A percentile compares a stretch with the other conserved stretches of the same genome.
These are phyloP conservation scores for Myotis lucifugus DNA, from an alignment of 2,113 vertebrate genomes.

Conservation along the genomic window DNA sequence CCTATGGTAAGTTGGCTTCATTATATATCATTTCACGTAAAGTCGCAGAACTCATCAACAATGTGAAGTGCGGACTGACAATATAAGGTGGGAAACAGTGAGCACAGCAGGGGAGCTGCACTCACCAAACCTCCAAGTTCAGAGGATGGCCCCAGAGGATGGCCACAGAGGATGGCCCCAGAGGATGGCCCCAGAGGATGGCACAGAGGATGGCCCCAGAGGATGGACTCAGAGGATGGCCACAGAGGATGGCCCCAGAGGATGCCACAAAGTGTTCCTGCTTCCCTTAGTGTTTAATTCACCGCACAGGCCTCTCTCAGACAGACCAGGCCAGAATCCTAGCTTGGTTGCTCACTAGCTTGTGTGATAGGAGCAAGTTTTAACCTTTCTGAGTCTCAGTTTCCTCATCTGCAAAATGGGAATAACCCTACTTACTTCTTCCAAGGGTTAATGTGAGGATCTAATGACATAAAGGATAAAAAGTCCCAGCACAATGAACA, in stretches of 20 bases:
- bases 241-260: too few species aligned
- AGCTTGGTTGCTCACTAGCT: not conserved
- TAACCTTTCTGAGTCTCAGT: slow-evolving; percentile 13
- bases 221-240: too few species aligned
- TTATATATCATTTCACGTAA: not conserved
- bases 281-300: not conserved
- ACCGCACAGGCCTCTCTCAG: not conserved
- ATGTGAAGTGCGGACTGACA: not conserved
- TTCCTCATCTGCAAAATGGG: slow-evolving; percentile 28
- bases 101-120: not conserved
- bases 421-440: not conserved
- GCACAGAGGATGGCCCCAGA: too few species aligned
- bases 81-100: not conserved
- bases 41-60: not conserved
- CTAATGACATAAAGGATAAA: not conserved
- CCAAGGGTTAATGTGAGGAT: not conserved
- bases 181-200: too few species aligned
- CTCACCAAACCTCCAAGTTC: not conserved
- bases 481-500: not conserved
- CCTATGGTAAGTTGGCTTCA: not conserved
- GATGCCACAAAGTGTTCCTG: not conserved
- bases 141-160: not conserved
- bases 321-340: not conserved
- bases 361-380: not conserved
- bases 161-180: too few species aligned